Percentiles rank a stretch among this genome's conserved stretches.
Conservation (phyloP, 2,113 vertebrate species). For the Neolamprologus variostigma region DNA sequence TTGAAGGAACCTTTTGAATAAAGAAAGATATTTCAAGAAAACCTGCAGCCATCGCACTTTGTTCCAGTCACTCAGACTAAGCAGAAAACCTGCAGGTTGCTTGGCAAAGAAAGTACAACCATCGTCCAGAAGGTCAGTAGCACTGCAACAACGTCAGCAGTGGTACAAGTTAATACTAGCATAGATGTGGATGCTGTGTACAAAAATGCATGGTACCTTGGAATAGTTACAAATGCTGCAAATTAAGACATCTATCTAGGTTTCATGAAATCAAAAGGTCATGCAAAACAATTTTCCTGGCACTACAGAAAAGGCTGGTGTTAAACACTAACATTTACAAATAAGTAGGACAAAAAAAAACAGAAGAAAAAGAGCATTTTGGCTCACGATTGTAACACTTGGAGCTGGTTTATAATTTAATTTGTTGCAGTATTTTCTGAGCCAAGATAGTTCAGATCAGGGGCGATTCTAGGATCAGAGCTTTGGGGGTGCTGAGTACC, state of each 20-base stretch:
- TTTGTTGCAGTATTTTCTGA: background rate
- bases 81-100: background rate
- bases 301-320: background rate
- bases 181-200: background rate
- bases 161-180: background rate
- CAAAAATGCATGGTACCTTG: background rate
- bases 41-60: background rate
- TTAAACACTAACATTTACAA: background rate
- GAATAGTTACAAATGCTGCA: background rate
- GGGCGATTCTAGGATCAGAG: background rate
- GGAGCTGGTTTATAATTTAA: background rate
- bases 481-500: background rate
- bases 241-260: background rate
- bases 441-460: background rate
- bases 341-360: background rate
- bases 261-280: background rate
- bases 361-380: background rate
- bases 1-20: background rate
- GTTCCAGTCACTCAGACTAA: background rate
- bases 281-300: background rate
- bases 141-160: background rate
- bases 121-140: background rate
- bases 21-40: background rate
- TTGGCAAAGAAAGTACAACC: background rate
- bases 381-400: background rate